Evolutionary conservation across 1,140 invertebrate species (phyloP).

Genomic region (Cyphomyrmex costatus): DNA sequence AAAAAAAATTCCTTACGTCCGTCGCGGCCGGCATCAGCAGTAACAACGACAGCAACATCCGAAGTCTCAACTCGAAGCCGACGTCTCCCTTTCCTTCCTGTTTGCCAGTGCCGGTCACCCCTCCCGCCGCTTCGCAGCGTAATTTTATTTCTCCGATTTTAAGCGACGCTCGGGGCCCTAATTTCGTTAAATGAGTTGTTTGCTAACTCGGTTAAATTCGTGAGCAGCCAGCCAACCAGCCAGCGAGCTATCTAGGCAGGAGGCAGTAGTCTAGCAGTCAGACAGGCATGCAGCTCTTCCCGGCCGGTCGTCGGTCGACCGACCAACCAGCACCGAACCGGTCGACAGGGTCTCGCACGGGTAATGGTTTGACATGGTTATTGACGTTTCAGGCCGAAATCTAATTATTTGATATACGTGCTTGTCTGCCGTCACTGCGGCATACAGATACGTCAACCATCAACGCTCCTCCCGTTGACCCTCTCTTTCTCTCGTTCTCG

Average conservation of each 20-base stretch:
- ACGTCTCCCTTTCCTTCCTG: conserved; percentile 49
- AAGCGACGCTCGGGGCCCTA: conserved; percentile 84
- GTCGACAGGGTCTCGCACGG: conserved; percentile 80
- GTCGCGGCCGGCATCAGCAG: not conserved
- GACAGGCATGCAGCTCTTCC: conserved; percentile 69
- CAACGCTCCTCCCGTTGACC: conserved; percentile 63
- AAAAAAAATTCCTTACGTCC: conserved; percentile 50
- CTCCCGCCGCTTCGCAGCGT: conserved; percentile 71
- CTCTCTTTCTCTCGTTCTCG: conserved; percentile 44
- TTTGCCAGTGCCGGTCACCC: conserved; percentile 56
- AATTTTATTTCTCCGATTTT: conserved; percentile 86
- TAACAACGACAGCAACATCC: conserved; percentile 9
- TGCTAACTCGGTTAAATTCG: conserved; percentile 86
- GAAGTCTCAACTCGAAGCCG: conserved; percentile 48
- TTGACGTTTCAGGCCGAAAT: conserved; percentile 86
- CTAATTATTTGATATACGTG: conserved; percentile 86
- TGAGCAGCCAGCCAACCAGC: conserved; percentile 69
- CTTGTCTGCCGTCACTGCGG: conserved; percentile 77
- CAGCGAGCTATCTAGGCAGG: conserved; percentile 55
- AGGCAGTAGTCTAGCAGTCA: conserved; percentile 62
- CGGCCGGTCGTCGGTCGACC: conserved; percentile 54
- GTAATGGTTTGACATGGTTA: conserved; percentile 86
- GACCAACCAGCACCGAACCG: conserved; percentile 77
- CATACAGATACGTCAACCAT: conserved; percentile 78
- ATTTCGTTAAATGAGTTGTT: conserved; percentile 87